phyloP scores from a whole-genome alignment of 2,113 vertebrate species.

The Tachysurus fulvidraco region DNA sequence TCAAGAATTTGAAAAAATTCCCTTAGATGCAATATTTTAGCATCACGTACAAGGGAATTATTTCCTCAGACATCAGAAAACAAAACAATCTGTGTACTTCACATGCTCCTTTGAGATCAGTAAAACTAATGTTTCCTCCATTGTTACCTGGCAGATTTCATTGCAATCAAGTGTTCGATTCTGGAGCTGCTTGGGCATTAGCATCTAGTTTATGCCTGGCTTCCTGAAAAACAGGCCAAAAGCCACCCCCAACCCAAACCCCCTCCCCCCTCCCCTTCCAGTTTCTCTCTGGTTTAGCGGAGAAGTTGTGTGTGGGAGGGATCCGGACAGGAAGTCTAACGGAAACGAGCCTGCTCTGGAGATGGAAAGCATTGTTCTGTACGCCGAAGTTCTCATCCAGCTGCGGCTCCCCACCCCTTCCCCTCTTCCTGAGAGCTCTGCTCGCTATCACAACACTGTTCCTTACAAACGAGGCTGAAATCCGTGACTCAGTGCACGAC shows the following conservation, averaged over 20 bases:
- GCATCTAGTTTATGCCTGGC: neutral
- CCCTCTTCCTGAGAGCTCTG: conserved; percentile 38
- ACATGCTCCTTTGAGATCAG: neutral
- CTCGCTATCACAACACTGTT: conserved; percentile 17
- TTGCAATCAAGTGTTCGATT: neutral
- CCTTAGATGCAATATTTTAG: neutral
- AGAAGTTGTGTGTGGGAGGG: conserved; percentile 49
- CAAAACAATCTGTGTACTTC: neutral
- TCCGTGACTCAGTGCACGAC: conserved; percentile 6
- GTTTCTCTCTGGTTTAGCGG: conserved; percentile 11
- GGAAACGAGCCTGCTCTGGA: conserved; percentile 37
- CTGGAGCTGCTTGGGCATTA: neutral
- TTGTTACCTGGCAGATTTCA: neutral
- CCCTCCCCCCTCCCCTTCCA: neutral
- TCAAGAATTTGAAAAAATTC: neutral
- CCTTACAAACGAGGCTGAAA: neutral
- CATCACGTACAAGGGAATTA: neutral
- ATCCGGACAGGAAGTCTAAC: conserved; percentile 49
- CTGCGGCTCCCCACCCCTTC: conserved; percentile 41
- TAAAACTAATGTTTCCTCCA: neutral
- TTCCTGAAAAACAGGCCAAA: conserved; percentile 42
- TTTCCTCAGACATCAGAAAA: neutral
- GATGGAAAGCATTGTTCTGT: conserved; percentile 53
- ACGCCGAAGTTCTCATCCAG: conserved; percentile 43
- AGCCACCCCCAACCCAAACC: neutral